phyloP scores from a whole-genome alignment of 2,113 vertebrate species.

The Heteronetta atricapilla region DNA sequence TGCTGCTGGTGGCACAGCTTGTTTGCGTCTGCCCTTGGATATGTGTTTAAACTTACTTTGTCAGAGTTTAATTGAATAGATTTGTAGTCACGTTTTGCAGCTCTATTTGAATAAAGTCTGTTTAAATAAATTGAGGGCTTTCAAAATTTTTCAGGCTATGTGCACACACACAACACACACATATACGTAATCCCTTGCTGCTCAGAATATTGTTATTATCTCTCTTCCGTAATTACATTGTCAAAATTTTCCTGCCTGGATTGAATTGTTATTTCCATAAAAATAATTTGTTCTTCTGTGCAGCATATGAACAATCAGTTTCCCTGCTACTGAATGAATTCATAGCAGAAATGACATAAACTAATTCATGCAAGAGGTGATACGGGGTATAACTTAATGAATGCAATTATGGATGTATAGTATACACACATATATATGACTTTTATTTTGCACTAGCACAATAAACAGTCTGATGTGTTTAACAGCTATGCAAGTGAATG shows the following conservation, averaged over 20 bases:
- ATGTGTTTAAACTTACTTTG: background rate
- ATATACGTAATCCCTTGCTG: background rate
- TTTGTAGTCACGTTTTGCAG: background rate
- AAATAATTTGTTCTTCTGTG: slow-evolving; percentile 11
- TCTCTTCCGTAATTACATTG: background rate
- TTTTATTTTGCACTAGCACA: background rate
- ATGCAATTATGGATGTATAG: background rate
- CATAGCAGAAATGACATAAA: background rate
- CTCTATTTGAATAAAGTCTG: background rate
- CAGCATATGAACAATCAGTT: background rate
- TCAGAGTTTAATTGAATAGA: background rate
- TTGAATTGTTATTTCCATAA: slow-evolving; percentile 1
- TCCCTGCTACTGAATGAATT: background rate
- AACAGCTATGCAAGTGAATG: background rate
- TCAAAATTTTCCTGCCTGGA: background rate
- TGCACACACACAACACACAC: background rate
- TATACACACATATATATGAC: background rate
- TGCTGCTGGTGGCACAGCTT: background rate
- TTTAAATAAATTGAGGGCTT: background rate
- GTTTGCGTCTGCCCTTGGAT: background rate
- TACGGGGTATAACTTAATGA: background rate
- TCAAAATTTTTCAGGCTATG: background rate
- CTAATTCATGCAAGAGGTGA: background rate
- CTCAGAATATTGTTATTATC: background rate
- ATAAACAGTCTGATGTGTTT: background rate